Evolutionary conservation across 2,888 invertebrate species (phyloP), one percentile per base, ranked within the genome.

Genomic region (Uropetala carovei): DNA sequence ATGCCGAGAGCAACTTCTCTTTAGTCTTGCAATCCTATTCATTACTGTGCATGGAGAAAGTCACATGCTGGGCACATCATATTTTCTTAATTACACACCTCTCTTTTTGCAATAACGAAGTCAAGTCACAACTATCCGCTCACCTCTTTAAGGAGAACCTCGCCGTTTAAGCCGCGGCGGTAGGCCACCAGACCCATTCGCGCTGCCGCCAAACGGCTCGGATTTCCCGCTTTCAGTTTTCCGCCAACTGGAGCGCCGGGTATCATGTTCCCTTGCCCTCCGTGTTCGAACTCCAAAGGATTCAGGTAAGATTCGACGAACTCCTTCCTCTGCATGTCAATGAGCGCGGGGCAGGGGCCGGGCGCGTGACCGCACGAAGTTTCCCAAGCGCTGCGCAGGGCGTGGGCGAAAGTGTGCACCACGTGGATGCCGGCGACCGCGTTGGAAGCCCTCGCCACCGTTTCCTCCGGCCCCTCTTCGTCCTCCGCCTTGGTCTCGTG

Each of bases 311-410:
- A 91, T 27, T 93, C 92, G 8, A 93, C 92, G 89, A 94, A 94
- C 68, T 94, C 94, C 30, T 93, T 92, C 18, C 94, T 93, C 0
- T 93, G 91, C 93, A 94, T 93, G 30, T 93, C 92, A 16, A 92
- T 92, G 16, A 94, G 93, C 11, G 93, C 92, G 0, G 93, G 89
- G 86, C 94, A 94, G 16, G 93, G 92, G 1, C 94, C 94, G 0
- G 93, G 93, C 9, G 93, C 92, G 58, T 91, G 85, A 16, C 92
- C 83, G 92, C 94, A 94, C 60, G 94, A 93, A 57, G 93, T 93
- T 43, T 93, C 92, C 94, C 94, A 94, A 7, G 94, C 94, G 56
- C 93, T 93, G 58, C 94, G 93, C 86, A 94, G 93, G 0, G 94
- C 94, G 64, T 93, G 93, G n/a, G 94, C 94, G 59, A 94, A 93